A percentile compares a stretch with the other conserved stretches of the same genome.
These are phyloP conservation scores for Mola mola DNA, from an alignment of 2,113 vertebrate genomes.

Conservation along the genomic window DNA sequence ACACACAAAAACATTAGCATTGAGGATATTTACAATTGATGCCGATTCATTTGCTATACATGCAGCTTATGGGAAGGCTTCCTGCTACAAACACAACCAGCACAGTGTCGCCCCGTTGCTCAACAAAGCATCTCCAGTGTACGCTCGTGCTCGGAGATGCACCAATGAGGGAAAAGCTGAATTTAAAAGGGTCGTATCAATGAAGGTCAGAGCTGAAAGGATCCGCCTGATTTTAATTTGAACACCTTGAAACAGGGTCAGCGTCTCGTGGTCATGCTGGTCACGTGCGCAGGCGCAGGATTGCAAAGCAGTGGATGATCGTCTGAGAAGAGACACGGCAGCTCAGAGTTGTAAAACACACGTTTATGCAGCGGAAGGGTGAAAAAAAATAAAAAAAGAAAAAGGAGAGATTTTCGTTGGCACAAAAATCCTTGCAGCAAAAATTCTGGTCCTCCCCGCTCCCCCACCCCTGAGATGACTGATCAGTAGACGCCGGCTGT, in stretches of 20 bases:
- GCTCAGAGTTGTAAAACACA: constrained; percentile 74
- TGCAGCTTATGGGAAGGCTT: constrained; percentile 24
- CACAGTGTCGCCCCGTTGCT: background rate
- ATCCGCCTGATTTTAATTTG: constrained; percentile 43
- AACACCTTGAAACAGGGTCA: constrained; percentile 30
- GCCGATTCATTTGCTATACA: constrained; percentile 46
- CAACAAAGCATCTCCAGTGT: constrained; percentile 59
- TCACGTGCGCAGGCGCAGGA: constrained; percentile 16
- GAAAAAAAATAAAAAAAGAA: too few species aligned
- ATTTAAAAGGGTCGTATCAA: constrained; percentile 5
- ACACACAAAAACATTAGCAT: constrained; percentile 69
- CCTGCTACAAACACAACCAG: constrained; percentile 6
- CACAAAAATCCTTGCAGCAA: constrained; percentile 70
- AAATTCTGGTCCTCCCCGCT: constrained; percentile 50
- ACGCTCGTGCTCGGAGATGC: constrained; percentile 17
- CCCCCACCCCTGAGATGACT: constrained; percentile 62
- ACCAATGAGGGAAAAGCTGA: constrained; percentile 6
- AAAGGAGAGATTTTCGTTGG: constrained; percentile 74
- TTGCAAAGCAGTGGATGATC: constrained; percentile 25
- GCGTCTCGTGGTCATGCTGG: constrained; percentile 4
- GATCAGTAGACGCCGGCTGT: constrained; percentile 78
- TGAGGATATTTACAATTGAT: constrained; percentile 76
- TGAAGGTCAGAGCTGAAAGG: constrained; percentile 1
- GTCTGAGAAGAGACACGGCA: constrained; percentile 2
- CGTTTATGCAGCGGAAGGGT: constrained; percentile 66